These are phyloP conservation scores for Osmerus mordax DNA, from an alignment of 2,113 vertebrate genomes.

Conservation along the genomic window DNA sequence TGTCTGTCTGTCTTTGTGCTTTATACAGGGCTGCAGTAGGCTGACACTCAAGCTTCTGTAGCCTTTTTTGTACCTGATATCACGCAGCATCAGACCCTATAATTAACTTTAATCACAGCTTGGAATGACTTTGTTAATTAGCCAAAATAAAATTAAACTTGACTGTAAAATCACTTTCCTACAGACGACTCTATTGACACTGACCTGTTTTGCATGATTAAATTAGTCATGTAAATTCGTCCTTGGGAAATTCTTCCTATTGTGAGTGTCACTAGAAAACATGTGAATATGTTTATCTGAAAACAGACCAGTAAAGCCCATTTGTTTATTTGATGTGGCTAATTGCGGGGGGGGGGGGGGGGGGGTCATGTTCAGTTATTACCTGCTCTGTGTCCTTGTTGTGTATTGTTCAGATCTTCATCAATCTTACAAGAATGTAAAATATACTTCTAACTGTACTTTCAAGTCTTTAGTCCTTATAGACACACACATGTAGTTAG, in stretches of 20 bases:
- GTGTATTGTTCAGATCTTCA: too few species aligned
- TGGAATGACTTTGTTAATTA: conserved; percentile 49
- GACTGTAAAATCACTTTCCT: conserved; percentile 26
- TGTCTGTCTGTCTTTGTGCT: background rate
- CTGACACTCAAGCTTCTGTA: conserved; percentile 42
- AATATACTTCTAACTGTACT: too few species aligned
- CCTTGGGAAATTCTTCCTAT: conserved; percentile 10
- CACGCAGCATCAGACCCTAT: conserved; percentile 50
- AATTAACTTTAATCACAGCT: conserved; percentile 58
- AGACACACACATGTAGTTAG: too few species aligned
- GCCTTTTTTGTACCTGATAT: conserved; percentile 51
- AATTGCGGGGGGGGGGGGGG: too few species aligned
- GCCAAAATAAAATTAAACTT: conserved; percentile 38
- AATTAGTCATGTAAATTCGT: conserved; percentile 4
- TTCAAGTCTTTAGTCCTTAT: too few species aligned
- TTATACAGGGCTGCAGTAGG: background rate
- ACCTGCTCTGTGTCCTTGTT: too few species aligned
- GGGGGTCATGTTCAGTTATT: too few species aligned
- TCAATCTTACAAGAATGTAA: too few species aligned
- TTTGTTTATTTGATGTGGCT: too few species aligned
- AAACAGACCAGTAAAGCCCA: background rate
- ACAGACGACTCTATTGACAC: conserved; percentile 20
- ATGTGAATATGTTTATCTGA: conserved; percentile 14
- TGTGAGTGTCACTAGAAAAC: conserved; percentile 23
- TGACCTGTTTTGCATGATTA: background rate